A percentile compares a stretch with the other conserved stretches of the same genome.
Conservation (phyloP, 2,113 vertebrate genomes). For the Thalassarche chlororhynchos region DNA sequence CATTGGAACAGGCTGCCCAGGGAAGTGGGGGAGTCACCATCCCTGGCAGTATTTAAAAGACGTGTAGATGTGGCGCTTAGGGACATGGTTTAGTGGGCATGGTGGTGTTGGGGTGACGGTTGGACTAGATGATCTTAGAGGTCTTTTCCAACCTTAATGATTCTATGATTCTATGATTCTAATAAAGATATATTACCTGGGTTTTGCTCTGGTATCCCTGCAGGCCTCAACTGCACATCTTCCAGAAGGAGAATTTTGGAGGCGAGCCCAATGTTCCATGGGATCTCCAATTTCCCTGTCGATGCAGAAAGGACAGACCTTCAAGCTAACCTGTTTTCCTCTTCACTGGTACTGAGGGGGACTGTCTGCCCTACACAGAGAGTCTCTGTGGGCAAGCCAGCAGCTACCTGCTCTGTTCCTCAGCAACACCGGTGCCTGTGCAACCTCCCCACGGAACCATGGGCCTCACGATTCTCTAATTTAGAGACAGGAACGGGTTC, state of each 20-base stretch:
- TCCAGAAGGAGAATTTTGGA: not conserved
- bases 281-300: not conserved
- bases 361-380: not conserved
- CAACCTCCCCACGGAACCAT: not conserved
- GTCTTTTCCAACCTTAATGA: no score
- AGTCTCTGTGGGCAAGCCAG: not conserved
- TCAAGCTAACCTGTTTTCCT: not conserved
- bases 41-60: no score
- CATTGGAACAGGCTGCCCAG: no score
- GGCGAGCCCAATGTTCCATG: rapidly evolving
- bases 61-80: no score
- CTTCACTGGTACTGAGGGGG: not conserved
- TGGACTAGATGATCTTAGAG: no score
- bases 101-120: no score
- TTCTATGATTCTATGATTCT: no score
- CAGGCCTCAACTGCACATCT: not conserved
- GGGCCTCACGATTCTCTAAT: not conserved
- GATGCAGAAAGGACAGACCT: not conserved
- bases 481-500: not conserved
- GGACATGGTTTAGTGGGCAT: no score
- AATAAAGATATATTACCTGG: not conserved
- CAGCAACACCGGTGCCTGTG: not conserved
- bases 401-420: not conserved
- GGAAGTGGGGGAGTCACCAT: no score
- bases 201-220: not conserved